These are phyloP conservation scores for Chaetops frenatus DNA, from an alignment of 2,113 vertebrate species.

Conservation along the genomic window DNA sequence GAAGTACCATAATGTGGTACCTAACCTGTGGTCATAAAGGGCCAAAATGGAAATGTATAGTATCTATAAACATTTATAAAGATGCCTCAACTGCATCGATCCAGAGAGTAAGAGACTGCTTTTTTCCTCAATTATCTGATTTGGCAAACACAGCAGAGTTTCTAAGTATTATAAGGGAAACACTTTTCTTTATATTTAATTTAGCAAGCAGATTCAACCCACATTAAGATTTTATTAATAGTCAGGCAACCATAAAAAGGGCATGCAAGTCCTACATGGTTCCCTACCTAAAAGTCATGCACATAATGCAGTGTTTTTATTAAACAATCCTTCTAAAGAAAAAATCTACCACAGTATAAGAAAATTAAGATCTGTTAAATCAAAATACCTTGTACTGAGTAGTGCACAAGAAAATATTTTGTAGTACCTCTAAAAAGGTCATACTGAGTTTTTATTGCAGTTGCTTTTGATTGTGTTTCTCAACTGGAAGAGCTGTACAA, in stretches of 20 bases:
- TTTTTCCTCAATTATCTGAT: background rate
- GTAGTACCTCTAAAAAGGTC: background rate
- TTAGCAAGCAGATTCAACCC: background rate
- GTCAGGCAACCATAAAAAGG: background rate
- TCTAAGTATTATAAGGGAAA: background rate
- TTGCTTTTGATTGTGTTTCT: background rate
- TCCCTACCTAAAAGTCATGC: background rate
- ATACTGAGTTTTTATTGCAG: background rate
- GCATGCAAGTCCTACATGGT: background rate
- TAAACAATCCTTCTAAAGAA: background rate
- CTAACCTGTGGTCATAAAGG: background rate
- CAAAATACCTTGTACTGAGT: background rate
- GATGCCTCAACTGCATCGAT: background rate
- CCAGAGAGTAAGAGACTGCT: background rate
- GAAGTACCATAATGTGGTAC: background rate
- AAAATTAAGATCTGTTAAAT: background rate
- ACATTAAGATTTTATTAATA: background rate
- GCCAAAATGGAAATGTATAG: background rate
- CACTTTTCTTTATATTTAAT: background rate
- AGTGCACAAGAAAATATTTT: background rate
- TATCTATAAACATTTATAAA: background rate
- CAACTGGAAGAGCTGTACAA: conserved; percentile 21
- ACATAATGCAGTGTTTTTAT: background rate
- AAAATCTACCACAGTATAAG: background rate
- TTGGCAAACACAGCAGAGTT: background rate